These are phyloP conservation scores for Drosophila bipectinata DNA, from an alignment of 1,140 invertebrate species.

Conservation along the genomic window DNA sequence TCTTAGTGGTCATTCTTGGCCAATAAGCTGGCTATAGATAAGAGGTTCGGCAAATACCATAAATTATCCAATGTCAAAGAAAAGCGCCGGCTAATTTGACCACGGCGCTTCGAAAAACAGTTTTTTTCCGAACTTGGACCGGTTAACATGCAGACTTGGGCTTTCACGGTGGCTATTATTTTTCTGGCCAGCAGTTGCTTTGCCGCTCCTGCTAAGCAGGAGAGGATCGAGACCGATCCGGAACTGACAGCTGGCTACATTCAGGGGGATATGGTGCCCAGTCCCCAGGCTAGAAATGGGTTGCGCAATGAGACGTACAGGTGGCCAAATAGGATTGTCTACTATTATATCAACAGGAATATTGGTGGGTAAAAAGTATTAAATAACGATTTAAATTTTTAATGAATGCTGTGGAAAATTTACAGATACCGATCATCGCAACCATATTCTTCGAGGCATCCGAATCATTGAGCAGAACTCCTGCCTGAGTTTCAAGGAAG, in stretches of 20 bases:
- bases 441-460: conserved; percentile 56
- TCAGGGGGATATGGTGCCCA: conserved; percentile 67
- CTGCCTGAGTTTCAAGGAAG: conserved; percentile 60
- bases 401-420: not conserved
- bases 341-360: conserved; percentile 86
- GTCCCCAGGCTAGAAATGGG: conserved; percentile 84
- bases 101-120: conserved; percentile 5
- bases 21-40: conserved; percentile 30
- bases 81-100: not conserved
- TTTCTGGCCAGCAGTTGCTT: conserved; percentile 16
- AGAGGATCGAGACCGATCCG: conserved; percentile 53
- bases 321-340: conserved; percentile 87
- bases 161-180: conserved; percentile 3
- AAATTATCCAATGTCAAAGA: conserved; percentile 35
- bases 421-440: conserved; percentile 54
- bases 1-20: conserved; percentile 20
- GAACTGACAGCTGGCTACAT: conserved; percentile 60
- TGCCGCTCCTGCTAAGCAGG: conserved; percentile 33
- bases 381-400: not conserved
- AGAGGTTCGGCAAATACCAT: conserved; percentile 17
- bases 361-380: conserved; percentile 44
- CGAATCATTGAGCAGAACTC: conserved; percentile 44
- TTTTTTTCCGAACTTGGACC: conserved; percentile 8
- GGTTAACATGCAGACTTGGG: conserved; percentile 24
- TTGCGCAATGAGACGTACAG: conserved; percentile 85